phyloP scores from a whole-genome alignment of 2,797 vertebrate genomes.

The Champsocephalus esox region DNA sequence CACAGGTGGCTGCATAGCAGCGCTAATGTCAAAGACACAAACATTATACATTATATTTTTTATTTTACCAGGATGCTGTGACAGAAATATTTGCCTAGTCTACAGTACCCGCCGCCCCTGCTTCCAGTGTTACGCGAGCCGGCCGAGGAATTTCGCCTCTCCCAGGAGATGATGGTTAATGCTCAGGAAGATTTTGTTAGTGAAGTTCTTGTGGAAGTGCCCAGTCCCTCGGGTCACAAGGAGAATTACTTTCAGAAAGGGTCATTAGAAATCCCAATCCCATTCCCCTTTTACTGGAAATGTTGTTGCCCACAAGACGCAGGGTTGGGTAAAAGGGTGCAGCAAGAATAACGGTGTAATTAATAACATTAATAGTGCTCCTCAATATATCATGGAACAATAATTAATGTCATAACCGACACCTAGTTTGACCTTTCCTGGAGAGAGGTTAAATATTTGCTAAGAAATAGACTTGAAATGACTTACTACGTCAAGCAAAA shows the following conservation, averaged over 20 bases:
- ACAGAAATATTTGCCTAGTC: too few relatives aligned
- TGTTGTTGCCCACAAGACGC: neutral
- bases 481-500: neutral
- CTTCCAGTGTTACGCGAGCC: conserved; percentile 27
- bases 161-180: conserved; percentile 6
- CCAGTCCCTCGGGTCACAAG: too few relatives aligned
- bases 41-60: too few relatives aligned
- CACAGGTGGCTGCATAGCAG: too few relatives aligned
- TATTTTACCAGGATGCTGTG: too few relatives aligned
- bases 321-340: neutral
- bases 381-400: neutral
- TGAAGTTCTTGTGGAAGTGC: neutral
- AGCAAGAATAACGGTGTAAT: neutral
- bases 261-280: neutral
- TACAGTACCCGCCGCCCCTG: too few relatives aligned
- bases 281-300: neutral
- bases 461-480: neutral
- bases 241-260: neutral
- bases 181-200: neutral
- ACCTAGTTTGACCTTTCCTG: neutral
- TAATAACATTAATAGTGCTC: too few relatives aligned
- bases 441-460: neutral
- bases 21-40: too few relatives aligned
- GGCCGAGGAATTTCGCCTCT: conserved; percentile 25
- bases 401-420: neutral